Evolutionary conservation across 2,888 invertebrate genomes (phyloP).

Genomic region (Drosophila mulleri): DNA sequence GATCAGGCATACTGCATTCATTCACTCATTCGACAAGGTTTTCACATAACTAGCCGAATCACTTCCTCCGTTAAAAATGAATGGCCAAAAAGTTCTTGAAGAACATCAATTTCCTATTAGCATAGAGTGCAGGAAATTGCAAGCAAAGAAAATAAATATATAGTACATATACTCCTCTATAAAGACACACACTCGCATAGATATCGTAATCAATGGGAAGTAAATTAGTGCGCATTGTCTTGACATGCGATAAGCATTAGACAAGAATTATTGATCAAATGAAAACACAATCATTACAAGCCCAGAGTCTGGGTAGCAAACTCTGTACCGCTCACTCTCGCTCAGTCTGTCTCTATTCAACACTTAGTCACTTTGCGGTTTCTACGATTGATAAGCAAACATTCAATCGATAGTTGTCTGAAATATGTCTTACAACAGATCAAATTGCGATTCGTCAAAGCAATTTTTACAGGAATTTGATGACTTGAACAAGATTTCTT

Average conservation of each 20-base stretch:
- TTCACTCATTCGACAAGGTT: neutral
- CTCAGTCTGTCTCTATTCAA: neutral
- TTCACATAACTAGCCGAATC: conserved; percentile 5
- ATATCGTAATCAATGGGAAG: conserved; percentile 50
- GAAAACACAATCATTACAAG: conserved; percentile 58
- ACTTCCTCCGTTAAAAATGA: conserved; percentile 34
- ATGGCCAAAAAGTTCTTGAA: conserved; percentile 2
- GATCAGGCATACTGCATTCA: neutral
- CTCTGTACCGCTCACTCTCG: neutral
- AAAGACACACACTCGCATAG: conserved; percentile 1
- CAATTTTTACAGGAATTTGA: neutral
- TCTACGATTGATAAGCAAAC: conserved; percentile 14
- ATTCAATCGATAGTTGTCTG: conserved; percentile 14
- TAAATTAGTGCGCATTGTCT: conserved; percentile 47
- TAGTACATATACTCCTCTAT: conserved; percentile 2
- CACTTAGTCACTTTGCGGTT: neutral
- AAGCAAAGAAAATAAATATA: conserved; percentile 19
- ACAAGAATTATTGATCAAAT: conserved; percentile 66
- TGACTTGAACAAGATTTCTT: neutral
- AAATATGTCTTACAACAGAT: conserved; percentile 30
- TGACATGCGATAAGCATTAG: conserved; percentile 49
- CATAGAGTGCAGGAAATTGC: conserved; percentile 44
- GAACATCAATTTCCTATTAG: neutral
- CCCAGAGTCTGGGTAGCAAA: conserved; percentile 10
- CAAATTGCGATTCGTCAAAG: conserved; percentile 15